These are phyloP conservation scores for Lophius piscatorius DNA, from an alignment of 2,113 vertebrate genomes.

Conservation along the genomic window DNA sequence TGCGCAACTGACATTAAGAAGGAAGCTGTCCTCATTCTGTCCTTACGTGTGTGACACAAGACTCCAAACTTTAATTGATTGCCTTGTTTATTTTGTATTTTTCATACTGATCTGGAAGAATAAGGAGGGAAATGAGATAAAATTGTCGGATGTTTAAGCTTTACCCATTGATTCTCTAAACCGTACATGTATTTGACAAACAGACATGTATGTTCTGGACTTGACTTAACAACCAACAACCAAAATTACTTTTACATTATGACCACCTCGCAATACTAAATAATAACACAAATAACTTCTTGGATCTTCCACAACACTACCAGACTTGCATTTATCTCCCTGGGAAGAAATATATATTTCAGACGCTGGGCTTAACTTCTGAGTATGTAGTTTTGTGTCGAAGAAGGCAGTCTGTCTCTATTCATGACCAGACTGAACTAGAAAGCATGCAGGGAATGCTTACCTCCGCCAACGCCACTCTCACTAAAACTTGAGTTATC, in stretches of 20 bases:
- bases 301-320: conserved; percentile 1
- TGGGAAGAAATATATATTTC: neutral
- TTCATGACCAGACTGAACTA: no score
- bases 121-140: conserved; percentile 5
- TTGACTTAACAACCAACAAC: neutral
- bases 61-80: conserved; percentile 56
- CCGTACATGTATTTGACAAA: conserved; percentile 27
- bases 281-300: conserved; percentile 5
- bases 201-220: conserved; percentile 8
- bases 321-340: conserved; percentile 6
- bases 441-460: no score
- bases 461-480: no score
- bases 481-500: no score
- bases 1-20: conserved; percentile 31
- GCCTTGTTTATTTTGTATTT: conserved; percentile 47
- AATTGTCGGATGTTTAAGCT: conserved; percentile 3
- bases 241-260: neutral
- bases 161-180: conserved; percentile 9
- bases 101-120: conserved; percentile 13
- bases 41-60: conserved; percentile 53
- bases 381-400: neutral
- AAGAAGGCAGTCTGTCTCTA: neutral
- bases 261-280: neutral
- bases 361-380: neutral
- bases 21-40: conserved; percentile 49